Conservation (phyloP, 2,888 invertebrate genomes). For the Luffia ferchaultella region DNA sequence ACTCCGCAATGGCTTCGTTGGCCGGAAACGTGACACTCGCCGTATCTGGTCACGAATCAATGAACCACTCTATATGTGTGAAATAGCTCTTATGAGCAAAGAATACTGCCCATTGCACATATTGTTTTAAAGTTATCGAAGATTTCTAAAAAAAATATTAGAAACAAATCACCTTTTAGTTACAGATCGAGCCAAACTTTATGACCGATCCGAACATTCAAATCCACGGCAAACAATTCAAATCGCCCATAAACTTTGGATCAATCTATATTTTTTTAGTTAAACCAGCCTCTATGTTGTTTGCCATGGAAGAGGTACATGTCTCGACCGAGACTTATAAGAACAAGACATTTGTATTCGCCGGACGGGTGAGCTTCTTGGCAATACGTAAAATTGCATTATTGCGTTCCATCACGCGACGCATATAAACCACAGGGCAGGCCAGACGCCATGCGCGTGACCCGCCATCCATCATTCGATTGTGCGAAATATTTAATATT, state of each 20-base stretch:
- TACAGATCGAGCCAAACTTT: too few species aligned
- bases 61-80: too few species aligned
- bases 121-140: too few species aligned
- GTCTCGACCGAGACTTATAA: neutral
- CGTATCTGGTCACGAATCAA: neutral
- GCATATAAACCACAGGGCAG: slow-evolving; percentile 35
- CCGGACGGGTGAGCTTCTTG: slow-evolving; percentile 47
- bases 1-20: neutral
- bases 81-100: too few species aligned
- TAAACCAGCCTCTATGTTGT: too few species aligned
- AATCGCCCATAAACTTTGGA: too few species aligned
- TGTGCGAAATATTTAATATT: slow-evolving; percentile 33
- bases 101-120: too few species aligned
- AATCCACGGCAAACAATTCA: too few species aligned
- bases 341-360: slow-evolving; percentile 37
- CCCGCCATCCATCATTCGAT: slow-evolving; percentile 13
- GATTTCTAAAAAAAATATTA: too few species aligned
- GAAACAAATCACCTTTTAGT: too few species aligned
- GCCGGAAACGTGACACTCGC: neutral
- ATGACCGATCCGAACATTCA: too few species aligned
- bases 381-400: slow-evolving; percentile 59
- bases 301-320: neutral
- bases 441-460: slow-evolving; percentile 19
- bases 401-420: slow-evolving; percentile 41
- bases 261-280: too few species aligned